Evolutionary conservation across 2,888 invertebrate genomes (phyloP), one percentile per base, ranked within the genome.

Genomic region (Tortricodes alternella): DNA sequence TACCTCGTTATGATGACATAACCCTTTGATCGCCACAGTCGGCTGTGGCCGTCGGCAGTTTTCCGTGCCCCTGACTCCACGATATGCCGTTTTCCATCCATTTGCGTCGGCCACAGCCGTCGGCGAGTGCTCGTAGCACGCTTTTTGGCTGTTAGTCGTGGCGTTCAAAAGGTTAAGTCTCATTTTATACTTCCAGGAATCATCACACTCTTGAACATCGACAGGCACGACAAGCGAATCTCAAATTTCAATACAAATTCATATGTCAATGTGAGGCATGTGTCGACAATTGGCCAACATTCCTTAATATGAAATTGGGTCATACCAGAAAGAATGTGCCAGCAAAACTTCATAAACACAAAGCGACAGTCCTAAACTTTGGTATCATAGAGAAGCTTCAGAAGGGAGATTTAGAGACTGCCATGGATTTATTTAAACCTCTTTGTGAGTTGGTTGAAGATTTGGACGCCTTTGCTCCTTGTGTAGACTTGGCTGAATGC

Each of bases 181-280:
- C n/a, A n/a, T n/a, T n/a, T n/a, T n/a, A n/a, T n/a, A 27, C 58
- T 87, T 91, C 32, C 81, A 94, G 94, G 34, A 91, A 91, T 44
- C 96, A 96, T 79, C 95, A 94, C 80, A 96, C 95, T 0, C 62
- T 96, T 0, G 92, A 93, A 77, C 67, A 84, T 15, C 92, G 87
- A 59, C 29, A 50, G 2, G 80, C 88, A 2, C 92, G 98, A 6
- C 92, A 92, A 63, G 67, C 80, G 6, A 85, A 89, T 23, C 87
- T 98, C 7, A 85, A 89, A 41, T 89, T 91, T 50, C 96, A 97
- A 76, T 98, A 97, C 84, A 94, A 92, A 73, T 98, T 98, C 76
- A 82, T 77, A 1, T 98, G 98, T 69, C 65, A 81, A 2, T 98
- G 98, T 74, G 90, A 92, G 66, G 94, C 97, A 0, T 98, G 98